Evolutionary conservation across 2,797 vertebrate genomes (phyloP).

Genomic region (Sebastes oblongus): DNA sequence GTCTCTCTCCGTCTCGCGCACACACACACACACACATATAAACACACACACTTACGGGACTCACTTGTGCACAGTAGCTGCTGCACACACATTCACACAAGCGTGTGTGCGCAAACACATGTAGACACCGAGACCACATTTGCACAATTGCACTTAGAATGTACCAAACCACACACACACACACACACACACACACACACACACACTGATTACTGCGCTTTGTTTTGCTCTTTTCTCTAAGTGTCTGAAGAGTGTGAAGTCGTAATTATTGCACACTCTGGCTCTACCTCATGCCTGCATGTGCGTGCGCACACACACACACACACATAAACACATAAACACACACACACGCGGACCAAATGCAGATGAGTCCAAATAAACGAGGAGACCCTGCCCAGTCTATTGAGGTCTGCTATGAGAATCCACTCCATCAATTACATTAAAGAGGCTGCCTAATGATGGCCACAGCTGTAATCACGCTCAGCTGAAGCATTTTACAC

Average conservation of each 20-base stretch:
- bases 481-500: constrained; percentile 84
- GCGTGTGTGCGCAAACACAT: constrained; percentile 16
- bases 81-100: constrained; percentile 36
- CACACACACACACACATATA: constrained; percentile 4
- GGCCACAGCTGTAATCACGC: constrained; percentile 97
- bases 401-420: constrained; percentile 98
- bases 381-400: constrained; percentile 96
- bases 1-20: constrained; percentile 52
- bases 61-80: constrained; percentile 29
- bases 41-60: constrained; percentile 25
- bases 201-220: constrained; percentile 92
- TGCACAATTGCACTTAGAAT: constrained; percentile 52
- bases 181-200: constrained; percentile 82
- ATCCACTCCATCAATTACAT: constrained; percentile 99
- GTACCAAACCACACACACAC: constrained; percentile 72
- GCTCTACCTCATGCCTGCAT: constrained; percentile 67
- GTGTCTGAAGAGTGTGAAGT: constrained; percentile 95
- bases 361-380: constrained; percentile 91
- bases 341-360: constrained; percentile 64
- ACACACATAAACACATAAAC: constrained; percentile 48
- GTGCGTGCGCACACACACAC: constrained; percentile 25
- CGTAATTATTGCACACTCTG: constrained; percentile 95
- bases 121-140: constrained; percentile 45
- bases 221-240: constrained; percentile 86
- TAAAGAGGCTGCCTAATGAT: constrained; percentile 99